phyloP scores from a whole-genome alignment of 53 echinoderm and acorn worm species.

The Holothuria scabra region DNA sequence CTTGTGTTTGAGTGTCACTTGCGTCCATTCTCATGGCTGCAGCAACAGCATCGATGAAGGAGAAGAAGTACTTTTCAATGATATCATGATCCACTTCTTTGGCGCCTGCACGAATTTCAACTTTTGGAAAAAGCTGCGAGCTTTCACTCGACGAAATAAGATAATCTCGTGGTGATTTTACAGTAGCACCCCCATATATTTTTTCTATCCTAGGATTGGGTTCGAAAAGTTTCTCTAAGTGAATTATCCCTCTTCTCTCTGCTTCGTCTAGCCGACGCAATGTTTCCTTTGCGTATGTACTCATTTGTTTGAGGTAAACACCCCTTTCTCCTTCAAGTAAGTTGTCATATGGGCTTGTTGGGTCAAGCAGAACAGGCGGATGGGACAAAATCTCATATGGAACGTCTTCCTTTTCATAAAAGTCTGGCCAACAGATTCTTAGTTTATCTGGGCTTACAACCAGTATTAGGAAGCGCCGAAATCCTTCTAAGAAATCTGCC shows the following conservation, averaged over 20 bases:
- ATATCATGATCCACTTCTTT: conserved; percentile 1
- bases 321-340: background rate
- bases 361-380: conserved; percentile 7
- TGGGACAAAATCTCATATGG: background rate
- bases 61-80: background rate
- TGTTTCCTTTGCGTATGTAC: background rate
- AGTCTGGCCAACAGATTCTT: background rate
- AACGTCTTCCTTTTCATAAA: conserved; percentile 1
- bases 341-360: background rate
- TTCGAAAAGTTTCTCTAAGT: background rate
- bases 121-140: background rate
- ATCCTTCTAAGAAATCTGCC: background rate
- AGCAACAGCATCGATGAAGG: conserved; percentile 6
- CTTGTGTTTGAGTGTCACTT: no score
- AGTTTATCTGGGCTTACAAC: background rate
- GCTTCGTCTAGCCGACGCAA: background rate
- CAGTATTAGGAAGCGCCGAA: conserved; percentile 3
- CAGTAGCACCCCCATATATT: background rate
- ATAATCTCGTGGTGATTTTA: background rate
- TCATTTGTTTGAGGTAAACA: background rate
- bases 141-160: background rate
- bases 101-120: background rate
- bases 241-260: background rate
- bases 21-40: conserved; percentile 1
- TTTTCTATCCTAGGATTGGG: background rate